Conservation (phyloP, 2,113 vertebrate genomes). For the Calcarius ornatus region DNA sequence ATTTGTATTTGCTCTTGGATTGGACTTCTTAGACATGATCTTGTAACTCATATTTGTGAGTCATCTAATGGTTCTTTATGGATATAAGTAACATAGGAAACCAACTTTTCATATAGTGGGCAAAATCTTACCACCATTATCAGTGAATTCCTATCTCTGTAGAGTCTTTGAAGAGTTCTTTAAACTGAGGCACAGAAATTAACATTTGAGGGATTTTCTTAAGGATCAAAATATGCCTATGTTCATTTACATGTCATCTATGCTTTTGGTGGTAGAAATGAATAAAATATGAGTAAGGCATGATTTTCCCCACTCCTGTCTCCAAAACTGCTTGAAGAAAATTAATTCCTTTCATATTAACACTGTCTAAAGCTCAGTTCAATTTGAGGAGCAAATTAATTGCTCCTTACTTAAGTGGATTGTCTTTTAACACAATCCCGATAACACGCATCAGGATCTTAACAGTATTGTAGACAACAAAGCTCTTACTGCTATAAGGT, state of each 20-base stretch:
- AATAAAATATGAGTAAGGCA: neutral
- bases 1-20: neutral
- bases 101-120: neutral
- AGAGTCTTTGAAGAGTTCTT: neutral
- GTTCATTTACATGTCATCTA: neutral
- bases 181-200: neutral
- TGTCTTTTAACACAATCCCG: neutral
- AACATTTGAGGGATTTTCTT: neutral
- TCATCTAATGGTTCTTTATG: conserved; percentile 5
- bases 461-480: neutral
- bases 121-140: neutral
- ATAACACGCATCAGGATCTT: neutral
- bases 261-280: neutral
- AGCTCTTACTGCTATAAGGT: neutral
- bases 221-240: neutral
- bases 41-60: neutral
- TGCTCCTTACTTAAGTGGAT: neutral
- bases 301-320: neutral
- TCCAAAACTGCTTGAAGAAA: neutral
- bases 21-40: neutral
- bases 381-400: neutral
- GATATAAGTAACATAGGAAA: neutral
- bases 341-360: neutral
- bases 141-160: neutral
- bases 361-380: neutral